Evolutionary conservation across 2,888 invertebrate genomes (phyloP).

Genomic region (Oscheius sp.): DNA sequence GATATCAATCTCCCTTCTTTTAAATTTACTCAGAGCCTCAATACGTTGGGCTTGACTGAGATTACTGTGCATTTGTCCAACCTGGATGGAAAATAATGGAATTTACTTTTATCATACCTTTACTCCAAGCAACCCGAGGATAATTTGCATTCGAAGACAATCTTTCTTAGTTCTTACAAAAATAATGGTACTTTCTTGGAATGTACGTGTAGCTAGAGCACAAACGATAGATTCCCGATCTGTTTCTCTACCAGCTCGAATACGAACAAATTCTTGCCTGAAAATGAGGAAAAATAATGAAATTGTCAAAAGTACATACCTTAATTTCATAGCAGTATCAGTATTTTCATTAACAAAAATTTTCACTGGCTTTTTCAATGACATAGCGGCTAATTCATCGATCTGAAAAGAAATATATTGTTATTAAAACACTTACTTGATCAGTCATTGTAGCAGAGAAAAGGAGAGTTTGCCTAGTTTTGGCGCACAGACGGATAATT

Average conservation of each 20-base stretch:
- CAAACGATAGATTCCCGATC: conserved; percentile 86
- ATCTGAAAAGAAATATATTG: conserved; percentile 68
- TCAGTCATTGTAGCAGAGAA: conserved; percentile 99
- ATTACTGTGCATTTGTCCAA: conserved; percentile 91
- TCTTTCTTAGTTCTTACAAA: conserved; percentile 96
- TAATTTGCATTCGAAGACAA: conserved; percentile 90
- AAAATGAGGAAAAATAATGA: conserved; percentile 3
- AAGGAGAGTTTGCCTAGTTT: conserved; percentile 90
- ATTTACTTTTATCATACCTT: conserved; percentile 73
- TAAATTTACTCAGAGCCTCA: conserved; percentile 66
- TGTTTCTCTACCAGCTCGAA: conserved; percentile 77
- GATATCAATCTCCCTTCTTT: conserved; percentile 72
- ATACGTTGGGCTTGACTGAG: conserved; percentile 84
- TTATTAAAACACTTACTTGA: conserved; percentile 76
- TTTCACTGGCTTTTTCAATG: conserved; percentile 88
- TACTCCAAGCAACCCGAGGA: conserved; percentile 87
- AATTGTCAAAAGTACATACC: conserved; percentile 71
- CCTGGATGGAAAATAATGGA: conserved; percentile 13
- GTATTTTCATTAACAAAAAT: conserved; percentile 95
- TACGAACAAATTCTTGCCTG: conserved; percentile 85
- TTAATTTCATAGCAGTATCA: conserved; percentile 90
- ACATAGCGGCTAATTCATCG: conserved; percentile 90
- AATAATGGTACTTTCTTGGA: conserved; percentile 75
- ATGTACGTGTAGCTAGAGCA: conserved; percentile 54
- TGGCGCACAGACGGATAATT: conserved; percentile 89